Percentiles rank a stretch among this genome's conserved stretches.
phyloP scores from a whole-genome alignment of 1,140 invertebrate genomes.

The Drosophila parabipectinata region DNA sequence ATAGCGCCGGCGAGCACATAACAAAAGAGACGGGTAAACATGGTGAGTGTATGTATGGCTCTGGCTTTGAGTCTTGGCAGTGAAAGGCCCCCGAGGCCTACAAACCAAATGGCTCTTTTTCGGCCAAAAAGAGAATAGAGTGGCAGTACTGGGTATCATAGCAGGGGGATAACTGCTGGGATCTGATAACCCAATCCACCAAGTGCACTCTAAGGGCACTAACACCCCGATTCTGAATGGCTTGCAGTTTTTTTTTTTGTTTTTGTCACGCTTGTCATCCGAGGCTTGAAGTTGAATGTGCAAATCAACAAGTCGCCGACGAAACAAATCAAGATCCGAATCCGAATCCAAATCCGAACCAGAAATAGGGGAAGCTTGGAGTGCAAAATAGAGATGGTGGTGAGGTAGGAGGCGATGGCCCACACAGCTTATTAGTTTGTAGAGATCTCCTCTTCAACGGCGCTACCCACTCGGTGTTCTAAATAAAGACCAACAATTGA shows the following conservation, averaged over 20 bases:
- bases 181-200: too few relatives aligned
- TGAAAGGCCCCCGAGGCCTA: conserved; percentile 36
- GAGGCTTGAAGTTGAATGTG: conserved; percentile 43
- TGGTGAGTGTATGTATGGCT: not conserved
- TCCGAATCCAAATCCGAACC: too few relatives aligned
- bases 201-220: not conserved
- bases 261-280: conserved; percentile 45
- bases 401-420: too few relatives aligned
- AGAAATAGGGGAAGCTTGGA: conserved; percentile 4
- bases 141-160: too few relatives aligned
- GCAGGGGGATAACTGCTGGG: too few relatives aligned
- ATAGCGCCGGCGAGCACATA: conserved; percentile 49
- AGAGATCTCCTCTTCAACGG: conserved; percentile 6
- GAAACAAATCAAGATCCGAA: too few relatives aligned
- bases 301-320: conserved; percentile 60
- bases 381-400: conserved; percentile 14
- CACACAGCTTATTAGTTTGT: too few relatives aligned
- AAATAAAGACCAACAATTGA: conserved; percentile 52
- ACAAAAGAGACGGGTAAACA: conserved; percentile 13
- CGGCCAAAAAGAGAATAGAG: not conserved
- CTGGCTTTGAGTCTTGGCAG: conserved; percentile 5
- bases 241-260: conserved; percentile 18
- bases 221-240: conserved; percentile 9
- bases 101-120: not conserved
- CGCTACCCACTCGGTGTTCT: conserved; percentile 38